A percentile compares a stretch with the other conserved stretches of the same genome.
Conservation (phyloP, 2,888 invertebrate genomes). For the Cantharis rustica region DNA sequence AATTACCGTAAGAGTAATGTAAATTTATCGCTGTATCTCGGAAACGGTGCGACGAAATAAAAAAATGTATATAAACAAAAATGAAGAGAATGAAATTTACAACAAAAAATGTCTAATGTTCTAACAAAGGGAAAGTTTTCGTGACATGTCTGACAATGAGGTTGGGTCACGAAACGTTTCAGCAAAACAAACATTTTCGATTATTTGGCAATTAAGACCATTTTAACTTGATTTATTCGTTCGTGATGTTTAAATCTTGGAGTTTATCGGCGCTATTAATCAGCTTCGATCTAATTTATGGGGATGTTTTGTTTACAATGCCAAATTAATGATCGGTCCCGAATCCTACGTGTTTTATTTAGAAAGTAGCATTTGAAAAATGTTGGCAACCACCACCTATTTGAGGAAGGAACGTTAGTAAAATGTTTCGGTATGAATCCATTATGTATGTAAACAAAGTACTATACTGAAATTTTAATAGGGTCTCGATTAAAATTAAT, state of each 20-base stretch:
- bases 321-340: neutral
- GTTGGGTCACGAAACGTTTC: neutral
- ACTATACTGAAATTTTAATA: neutral
- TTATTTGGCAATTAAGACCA: neutral
- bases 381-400: neutral
- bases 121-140: too few species aligned
- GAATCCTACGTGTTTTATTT: neutral
- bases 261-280: neutral
- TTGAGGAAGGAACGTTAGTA: neutral
- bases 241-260: neutral
- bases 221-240: neutral
- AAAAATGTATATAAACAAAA: too few species aligned
- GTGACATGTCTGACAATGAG: neutral
- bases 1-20: too few species aligned
- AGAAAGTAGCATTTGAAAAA: neutral
- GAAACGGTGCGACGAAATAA: too few species aligned
- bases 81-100: too few species aligned
- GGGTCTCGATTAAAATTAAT: neutral
- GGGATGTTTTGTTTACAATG: neutral
- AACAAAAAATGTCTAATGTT: too few species aligned
- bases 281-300: neutral
- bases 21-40: too few species aligned
- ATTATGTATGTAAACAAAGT: neutral
- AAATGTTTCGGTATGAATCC: neutral
- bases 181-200: neutral